Evolutionary conservation across 2,113 vertebrate species (phyloP).

Genomic region (Scopus umbretta): DNA sequence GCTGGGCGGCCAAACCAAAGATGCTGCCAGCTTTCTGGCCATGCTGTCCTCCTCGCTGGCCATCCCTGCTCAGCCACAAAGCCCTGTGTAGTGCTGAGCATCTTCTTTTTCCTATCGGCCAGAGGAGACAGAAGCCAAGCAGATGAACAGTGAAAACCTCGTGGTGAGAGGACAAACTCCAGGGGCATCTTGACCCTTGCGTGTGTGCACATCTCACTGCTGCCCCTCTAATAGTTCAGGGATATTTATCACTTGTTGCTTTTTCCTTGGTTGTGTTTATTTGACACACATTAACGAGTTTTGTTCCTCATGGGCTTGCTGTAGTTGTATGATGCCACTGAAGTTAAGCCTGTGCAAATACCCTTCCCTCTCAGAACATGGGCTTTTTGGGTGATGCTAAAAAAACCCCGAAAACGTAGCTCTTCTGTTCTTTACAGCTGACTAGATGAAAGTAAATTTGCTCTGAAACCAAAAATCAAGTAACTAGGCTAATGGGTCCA

Average conservation of each 20-base stretch:
- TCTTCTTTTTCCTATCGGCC: not conserved
- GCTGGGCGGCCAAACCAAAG: not conserved
- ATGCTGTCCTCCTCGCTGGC: not conserved
- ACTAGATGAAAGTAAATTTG: not conserved
- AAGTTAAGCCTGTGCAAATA: not conserved
- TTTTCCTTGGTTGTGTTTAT: not conserved
- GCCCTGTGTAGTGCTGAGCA: not conserved
- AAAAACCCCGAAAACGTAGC: not conserved
- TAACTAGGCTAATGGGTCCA: not conserved
- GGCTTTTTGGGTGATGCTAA: not conserved
- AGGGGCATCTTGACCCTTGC: rapidly evolving
- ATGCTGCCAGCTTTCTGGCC: not conserved
- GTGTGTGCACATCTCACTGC: rapidly evolving
- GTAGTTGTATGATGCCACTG: not conserved
- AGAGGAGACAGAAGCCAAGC: not conserved
- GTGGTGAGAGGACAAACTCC: not conserved
- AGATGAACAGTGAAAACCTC: not conserved
- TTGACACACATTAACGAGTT: not conserved
- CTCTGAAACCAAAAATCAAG: not conserved
- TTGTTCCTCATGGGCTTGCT: not conserved
- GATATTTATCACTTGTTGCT: not conserved
- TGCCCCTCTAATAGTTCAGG: not conserved
- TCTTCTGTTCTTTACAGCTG: not conserved
- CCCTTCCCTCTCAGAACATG: not conserved
- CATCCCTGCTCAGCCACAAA: not conserved